These are phyloP conservation scores for Fulica atra DNA, from an alignment of 2,113 vertebrate genomes.

Conservation along the genomic window DNA sequence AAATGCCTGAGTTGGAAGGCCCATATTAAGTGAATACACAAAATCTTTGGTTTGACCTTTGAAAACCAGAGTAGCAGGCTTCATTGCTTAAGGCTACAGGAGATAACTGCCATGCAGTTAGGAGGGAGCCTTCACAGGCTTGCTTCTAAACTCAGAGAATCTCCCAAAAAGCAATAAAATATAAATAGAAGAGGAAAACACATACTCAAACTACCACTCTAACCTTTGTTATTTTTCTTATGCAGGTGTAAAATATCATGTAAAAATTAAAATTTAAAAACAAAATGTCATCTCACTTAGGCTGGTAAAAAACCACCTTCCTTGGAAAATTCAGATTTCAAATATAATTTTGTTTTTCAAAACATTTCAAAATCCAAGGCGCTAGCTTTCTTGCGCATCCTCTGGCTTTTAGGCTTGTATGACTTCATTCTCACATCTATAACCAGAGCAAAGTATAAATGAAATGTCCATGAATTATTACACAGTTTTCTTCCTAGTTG, in stretches of 20 bases:
- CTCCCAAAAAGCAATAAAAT: background rate
- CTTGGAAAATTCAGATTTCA: background rate
- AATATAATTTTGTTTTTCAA: background rate
- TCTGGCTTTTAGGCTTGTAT: background rate
- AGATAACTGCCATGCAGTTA: background rate
- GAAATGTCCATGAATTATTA: background rate
- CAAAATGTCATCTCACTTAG: background rate
- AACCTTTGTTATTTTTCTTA: background rate
- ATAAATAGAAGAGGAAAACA: background rate
- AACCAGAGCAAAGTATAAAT: background rate
- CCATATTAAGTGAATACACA: background rate
- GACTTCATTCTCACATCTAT: background rate
- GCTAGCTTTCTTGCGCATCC: background rate
- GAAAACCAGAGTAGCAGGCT: slow-evolving; percentile 21
- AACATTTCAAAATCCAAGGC: background rate
- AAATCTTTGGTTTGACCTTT: background rate
- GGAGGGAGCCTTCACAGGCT: background rate
- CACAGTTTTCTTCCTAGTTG: background rate
- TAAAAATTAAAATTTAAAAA: background rate
- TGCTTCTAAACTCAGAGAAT: background rate
- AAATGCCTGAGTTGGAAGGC: background rate
- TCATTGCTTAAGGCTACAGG: background rate
- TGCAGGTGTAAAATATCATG: background rate
- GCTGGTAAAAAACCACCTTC: background rate
- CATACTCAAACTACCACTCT: background rate